Base-by-base conservation (phyloP, 2,888 invertebrate genomes). In the Dastarcus helophoroides region DNA sequence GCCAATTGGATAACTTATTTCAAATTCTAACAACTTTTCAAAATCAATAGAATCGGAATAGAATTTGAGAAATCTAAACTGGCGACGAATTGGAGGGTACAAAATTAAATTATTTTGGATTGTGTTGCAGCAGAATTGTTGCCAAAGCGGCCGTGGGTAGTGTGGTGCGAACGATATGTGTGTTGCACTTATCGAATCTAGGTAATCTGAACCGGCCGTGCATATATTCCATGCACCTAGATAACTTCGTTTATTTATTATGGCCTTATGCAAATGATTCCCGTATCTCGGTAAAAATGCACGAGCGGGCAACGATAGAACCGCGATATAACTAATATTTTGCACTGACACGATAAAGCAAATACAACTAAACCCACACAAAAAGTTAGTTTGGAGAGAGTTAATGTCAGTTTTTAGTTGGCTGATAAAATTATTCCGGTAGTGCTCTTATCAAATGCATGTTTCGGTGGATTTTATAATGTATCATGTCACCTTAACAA, bases 171-270 rank as follows among this genome's bases (percentile, higher is more conserved):
- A 37, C 40, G 40, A 45, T 43, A 41, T 44, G 36, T n/a, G n/a
- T 40, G 41, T 39, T 40, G 40, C 37, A 38, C 35, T 53, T 56
- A 56, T 56, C 56, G 50, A 49, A 50, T 51, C 53, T 53, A 47
- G 48, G 51, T 54, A 53, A 56, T 56, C 56, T 52, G 43, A 52
- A 40, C 47, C 43, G 44, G 46, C 45, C 51, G 45, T 51, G 51
- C 53, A 54, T 50, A 47, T 47, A 44, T 48, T 43, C 50, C 47
- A 48, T 53, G 49, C 50, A 50, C 52, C 50, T 50, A 54, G 56
- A 56, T 56, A 56, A 55, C 51, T 56, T 51, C 51, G 50, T 50
- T 56, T 56, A 58, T 58, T 57, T 58, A 58, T 57, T 58, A 54
- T 56, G 45, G 50, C 54, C 55, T 56, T 57, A 58, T 58, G 58